A percentile compares a stretch with the other conserved stretches of the same genome.
phyloP scores from a whole-genome alignment of 2,888 invertebrate genomes.

The Frankliniella fusca region DNA sequence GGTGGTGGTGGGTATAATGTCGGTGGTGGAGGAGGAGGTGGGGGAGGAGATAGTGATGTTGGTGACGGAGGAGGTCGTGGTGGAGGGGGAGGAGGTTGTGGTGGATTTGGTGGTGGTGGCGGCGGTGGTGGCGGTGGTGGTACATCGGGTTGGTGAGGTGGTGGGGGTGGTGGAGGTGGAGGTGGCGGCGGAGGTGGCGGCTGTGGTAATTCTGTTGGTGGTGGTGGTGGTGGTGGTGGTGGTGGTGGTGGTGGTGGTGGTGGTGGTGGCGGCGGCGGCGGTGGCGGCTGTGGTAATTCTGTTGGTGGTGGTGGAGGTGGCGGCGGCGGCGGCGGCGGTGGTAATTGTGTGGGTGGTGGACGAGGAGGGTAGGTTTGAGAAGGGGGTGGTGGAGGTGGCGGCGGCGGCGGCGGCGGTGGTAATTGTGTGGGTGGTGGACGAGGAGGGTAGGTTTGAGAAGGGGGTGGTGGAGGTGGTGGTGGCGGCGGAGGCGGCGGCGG shows the following conservation, averaged over 20 bases:
- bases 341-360: neutral
- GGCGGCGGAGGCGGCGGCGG: neutral
- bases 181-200: neutral
- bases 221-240: neutral
- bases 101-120: neutral
- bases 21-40: too few species aligned
- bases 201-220: neutral
- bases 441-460: neutral
- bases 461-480: neutral
- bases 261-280: neutral
- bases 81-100: neutral
- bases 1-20: neutral
- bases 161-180: neutral
- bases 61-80: neutral
- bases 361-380: neutral
- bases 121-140: neutral
- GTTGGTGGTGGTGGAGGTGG: conserved; percentile 2
- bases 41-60: too few species aligned
- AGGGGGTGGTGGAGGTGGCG: neutral
- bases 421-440: neutral
- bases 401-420: neutral
- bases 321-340: neutral
- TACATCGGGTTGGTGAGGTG: neutral
- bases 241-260: neutral
- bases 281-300: neutral